A percentile compares a stretch with the other conserved stretches of the same genome.
Conservation (phyloP, 2,113 vertebrate species). For the Tachysurus fulvidraco region DNA sequence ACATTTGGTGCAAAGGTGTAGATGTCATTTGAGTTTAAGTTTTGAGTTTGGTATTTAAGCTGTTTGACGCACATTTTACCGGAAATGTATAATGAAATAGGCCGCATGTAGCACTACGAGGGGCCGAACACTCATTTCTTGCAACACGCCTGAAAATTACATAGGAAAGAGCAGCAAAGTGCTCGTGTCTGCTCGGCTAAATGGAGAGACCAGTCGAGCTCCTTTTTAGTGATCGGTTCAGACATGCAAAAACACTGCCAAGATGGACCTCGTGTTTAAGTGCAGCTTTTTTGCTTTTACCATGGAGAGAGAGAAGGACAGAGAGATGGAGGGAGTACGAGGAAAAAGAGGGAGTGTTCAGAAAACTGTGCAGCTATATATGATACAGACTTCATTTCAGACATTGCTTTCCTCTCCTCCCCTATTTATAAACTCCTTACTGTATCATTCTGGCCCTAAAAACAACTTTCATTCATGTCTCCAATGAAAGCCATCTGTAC, state of each 20-base stretch:
- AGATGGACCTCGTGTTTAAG: slow-evolving; percentile 66
- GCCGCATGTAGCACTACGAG: slow-evolving; percentile 59
- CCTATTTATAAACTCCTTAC: slow-evolving; percentile 47
- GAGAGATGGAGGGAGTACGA: neutral
- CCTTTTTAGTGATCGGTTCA: slow-evolving; percentile 56
- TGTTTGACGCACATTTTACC: slow-evolving; percentile 64
- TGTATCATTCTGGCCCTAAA: slow-evolving; percentile 42
- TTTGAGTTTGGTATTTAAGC: slow-evolving; percentile 53
- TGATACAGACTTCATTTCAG: slow-evolving; percentile 42
- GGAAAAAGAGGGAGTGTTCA: slow-evolving; percentile 15
- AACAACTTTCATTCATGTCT: slow-evolving; percentile 51
- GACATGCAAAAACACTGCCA: slow-evolving; percentile 65
- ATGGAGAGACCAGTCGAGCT: slow-evolving; percentile 63
- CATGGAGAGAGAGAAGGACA: slow-evolving; percentile 33
- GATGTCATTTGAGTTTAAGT: neutral
- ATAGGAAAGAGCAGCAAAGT: slow-evolving; percentile 66
- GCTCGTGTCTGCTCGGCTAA: slow-evolving; percentile 71
- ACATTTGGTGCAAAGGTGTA: too few species aligned
- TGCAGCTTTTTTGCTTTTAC: slow-evolving; percentile 58
- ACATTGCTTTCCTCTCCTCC: slow-evolving; percentile 43
- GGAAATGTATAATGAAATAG: slow-evolving; percentile 61
- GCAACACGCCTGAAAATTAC: slow-evolving; percentile 64
- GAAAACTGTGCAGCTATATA: slow-evolving; percentile 42
- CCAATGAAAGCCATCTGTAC: slow-evolving; percentile 45
- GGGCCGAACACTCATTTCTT: slow-evolving; percentile 54